Evolutionary conservation across 2,113 vertebrate species (phyloP).

Genomic region (Scomber japonicus): DNA sequence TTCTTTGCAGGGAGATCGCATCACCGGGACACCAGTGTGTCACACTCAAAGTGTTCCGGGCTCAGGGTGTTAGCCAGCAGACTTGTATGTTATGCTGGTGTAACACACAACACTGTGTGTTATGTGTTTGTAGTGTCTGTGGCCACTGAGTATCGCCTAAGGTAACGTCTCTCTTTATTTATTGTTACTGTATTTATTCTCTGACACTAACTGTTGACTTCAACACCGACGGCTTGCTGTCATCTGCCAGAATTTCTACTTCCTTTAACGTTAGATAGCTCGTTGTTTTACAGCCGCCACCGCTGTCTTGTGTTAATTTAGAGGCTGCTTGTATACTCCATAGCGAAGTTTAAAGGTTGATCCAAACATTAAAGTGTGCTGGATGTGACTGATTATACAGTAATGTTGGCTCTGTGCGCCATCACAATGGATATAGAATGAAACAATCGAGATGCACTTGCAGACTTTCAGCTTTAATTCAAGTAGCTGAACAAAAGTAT

Average conservation of each 20-base stretch:
- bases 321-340: background rate
- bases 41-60: constrained; percentile 1
- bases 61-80: background rate
- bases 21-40: constrained; percentile 12
- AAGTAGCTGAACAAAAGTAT: too few species aligned
- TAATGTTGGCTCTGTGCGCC: too few species aligned
- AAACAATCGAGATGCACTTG: too few species aligned
- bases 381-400: background rate
- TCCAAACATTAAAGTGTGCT: background rate
- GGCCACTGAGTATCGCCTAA: background rate
- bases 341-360: background rate
- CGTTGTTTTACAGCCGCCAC: background rate
- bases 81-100: background rate
- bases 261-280: background rate
- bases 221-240: background rate
- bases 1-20: background rate
- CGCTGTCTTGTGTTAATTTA: background rate
- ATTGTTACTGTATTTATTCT: background rate
- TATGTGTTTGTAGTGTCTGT: background rate
- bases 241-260: background rate
- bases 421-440: too few species aligned
- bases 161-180: constrained; percentile 18
- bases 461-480: too few species aligned
- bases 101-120: background rate
- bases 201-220: background rate